Percentiles rank a stretch among this genome's conserved stretches.
Evolutionary conservation across 1,140 invertebrate species (phyloP).

Genomic region (Atopsyche davidsoni): DNA sequence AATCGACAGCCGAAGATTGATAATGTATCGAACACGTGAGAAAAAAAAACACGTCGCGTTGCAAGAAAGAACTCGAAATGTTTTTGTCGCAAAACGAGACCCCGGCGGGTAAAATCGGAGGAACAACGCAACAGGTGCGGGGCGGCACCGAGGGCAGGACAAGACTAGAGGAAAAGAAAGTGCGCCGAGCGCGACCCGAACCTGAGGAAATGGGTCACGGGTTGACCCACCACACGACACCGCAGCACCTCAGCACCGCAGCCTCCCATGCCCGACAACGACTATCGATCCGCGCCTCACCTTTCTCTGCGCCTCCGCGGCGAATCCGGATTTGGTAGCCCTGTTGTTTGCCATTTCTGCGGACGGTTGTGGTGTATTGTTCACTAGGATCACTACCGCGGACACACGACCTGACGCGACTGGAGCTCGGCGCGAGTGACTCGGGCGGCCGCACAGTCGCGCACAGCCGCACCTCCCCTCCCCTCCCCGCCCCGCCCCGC

Average conservation of each 20-base stretch:
- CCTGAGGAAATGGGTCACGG: conserved; percentile 12
- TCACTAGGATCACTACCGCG: too few relatives aligned
- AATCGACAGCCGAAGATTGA: background rate
- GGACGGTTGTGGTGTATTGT: too few relatives aligned
- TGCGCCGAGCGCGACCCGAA: too few relatives aligned
- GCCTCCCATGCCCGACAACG: background rate
- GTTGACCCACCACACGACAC: background rate
- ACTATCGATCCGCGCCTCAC: conserved; percentile 42
- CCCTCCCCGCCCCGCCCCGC: conserved; percentile 10
- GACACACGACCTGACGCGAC: too few relatives aligned
- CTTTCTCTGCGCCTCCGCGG: conserved; percentile 87
- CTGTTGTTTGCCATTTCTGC: conserved; percentile 79
- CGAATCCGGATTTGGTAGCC: conserved; percentile 89
- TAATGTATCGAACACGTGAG: background rate
- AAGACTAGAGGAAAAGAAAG: too few relatives aligned
- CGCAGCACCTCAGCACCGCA: background rate
- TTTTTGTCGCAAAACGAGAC: too few relatives aligned
- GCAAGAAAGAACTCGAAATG: background rate
- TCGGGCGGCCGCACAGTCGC: conserved; percentile 2
- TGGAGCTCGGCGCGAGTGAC: background rate
- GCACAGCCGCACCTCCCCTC: conserved; percentile 1
- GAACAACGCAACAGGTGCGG: too few relatives aligned
- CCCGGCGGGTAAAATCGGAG: too few relatives aligned
- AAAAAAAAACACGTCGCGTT: background rate
- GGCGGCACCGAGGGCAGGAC: too few relatives aligned